Conservation (phyloP, 2,113 vertebrate genomes). For the Zingel zingel region DNA sequence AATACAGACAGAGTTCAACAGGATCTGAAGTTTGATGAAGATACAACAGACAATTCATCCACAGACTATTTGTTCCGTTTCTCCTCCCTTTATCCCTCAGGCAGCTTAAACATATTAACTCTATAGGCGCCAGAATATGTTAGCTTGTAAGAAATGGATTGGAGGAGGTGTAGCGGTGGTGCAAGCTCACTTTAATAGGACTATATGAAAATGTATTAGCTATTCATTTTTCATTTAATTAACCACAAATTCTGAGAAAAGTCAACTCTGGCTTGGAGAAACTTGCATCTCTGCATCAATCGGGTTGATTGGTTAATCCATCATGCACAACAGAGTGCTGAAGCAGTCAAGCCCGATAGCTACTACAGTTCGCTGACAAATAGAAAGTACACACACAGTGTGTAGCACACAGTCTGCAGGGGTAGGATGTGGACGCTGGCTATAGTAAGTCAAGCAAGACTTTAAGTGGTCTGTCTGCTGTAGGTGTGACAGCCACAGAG, state of each 20-base stretch:
- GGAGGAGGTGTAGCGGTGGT: neutral
- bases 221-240: constrained; percentile 22
- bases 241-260: neutral
- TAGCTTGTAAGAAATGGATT: constrained; percentile 16
- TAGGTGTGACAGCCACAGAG: constrained; percentile 32
- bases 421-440: constrained; percentile 1
- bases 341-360: constrained; percentile 24
- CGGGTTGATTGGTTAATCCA: constrained; percentile 28
- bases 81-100: neutral
- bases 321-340: constrained; percentile 29
- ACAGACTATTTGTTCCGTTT: neutral
- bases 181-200: neutral
- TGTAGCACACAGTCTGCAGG: neutral
- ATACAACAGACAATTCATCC: neutral
- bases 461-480: constrained; percentile 32
- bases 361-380: constrained; percentile 4
- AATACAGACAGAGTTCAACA: constrained; percentile 3
- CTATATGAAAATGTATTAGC: neutral
- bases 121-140: neutral
- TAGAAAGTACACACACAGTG: neutral
- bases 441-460: constrained; percentile 21
- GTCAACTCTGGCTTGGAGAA: neutral
- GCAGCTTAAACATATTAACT: neutral
- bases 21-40: neutral
- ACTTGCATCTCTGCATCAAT: constrained; percentile 4